Base-by-base conservation (phyloP, 64 coral and sea anemone genomes). In the Dendrophyllia cribrosa region DNA sequence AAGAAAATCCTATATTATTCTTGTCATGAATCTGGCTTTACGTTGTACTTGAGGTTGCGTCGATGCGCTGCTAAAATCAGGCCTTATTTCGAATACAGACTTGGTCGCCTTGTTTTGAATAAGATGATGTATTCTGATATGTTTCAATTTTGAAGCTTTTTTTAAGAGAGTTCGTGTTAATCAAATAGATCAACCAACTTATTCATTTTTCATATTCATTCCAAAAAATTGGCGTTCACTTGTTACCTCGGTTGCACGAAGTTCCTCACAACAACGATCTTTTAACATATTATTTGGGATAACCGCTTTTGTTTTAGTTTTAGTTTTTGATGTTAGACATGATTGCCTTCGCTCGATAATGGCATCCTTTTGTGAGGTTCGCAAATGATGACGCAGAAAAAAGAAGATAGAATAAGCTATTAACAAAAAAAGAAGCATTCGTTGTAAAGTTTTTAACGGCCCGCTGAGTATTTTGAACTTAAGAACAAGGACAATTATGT, bases 381-480 rank as follows among this genome's bases (percentile, higher is more conserved):
- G 47, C 6, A 17, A 49, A 17, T 84, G 22, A 47, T 46, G 15
- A 50, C 62, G 3, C 60, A 51, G 8, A 22, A 65, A 50, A 63
- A 49, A 66, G 5, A 24, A 67, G 64, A 12, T 0, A 26, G 67
- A 51, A 19, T 45, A 50, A 50, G 7, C 67, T 50, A 24, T 67
- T 9, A 17, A 49, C 80, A 23, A 50, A 43, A 43, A 84, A 51
- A 20, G 80, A 84, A 65, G 45, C 43, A 51, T 48, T 22, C 9
- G 15, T 65, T 45, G 34, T 46, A 45, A 83, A 59, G 77, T 24
- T 15, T 80, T 43, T 43, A 55, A 65, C 4, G n/a, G 34, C 80
- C 62, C 44, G 80, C 80, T 84, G 80, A 84, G 60, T 67, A 59
- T 84, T 84, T 84, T 84, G 43, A 66, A 49, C 17, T 49, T 26